Percentiles rank a stretch among this genome's conserved stretches.
These are phyloP conservation scores for Ditula angustiorana DNA, from an alignment of 2,888 invertebrate genomes.

Conservation along the genomic window DNA sequence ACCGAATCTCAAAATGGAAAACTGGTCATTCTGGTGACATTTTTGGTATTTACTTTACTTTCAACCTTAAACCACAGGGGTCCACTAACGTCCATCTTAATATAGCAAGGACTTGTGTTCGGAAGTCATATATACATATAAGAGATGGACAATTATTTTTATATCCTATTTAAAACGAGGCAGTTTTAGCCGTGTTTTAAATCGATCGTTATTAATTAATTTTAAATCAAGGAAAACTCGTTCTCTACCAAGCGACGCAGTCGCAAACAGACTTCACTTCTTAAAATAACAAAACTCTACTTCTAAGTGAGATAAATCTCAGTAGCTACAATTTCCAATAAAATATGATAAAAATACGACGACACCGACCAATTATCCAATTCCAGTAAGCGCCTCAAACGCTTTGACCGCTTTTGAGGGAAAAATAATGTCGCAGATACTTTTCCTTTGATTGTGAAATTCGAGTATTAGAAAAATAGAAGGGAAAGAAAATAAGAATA, in stretches of 20 bases:
- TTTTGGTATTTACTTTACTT: too few relatives aligned
- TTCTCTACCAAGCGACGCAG: too few relatives aligned
- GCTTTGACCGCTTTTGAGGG: slow-evolving; percentile 52
- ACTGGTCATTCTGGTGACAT: background rate
- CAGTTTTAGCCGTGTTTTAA: background rate
- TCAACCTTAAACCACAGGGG: too few relatives aligned
- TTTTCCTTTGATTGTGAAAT: slow-evolving; percentile 47
- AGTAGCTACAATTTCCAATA: slow-evolving; percentile 8
- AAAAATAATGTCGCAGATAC: slow-evolving; percentile 50
- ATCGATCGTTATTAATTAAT: too few relatives aligned
- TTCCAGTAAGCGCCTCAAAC: slow-evolving; percentile 44
- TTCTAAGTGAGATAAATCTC: slow-evolving; percentile 7
- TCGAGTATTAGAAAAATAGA: slow-evolving; percentile 37
- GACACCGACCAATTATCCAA: slow-evolving; percentile 51
- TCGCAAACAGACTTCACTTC: background rate
- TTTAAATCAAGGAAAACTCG: too few relatives aligned
- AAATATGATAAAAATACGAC: slow-evolving; percentile 32
- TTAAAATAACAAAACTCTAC: background rate
- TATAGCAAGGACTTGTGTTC: background rate
- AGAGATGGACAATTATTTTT: too few relatives aligned
- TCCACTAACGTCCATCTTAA: too few relatives aligned
- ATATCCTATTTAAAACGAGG: too few relatives aligned
- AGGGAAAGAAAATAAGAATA: slow-evolving; percentile 27
- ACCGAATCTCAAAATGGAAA: slow-evolving; percentile 1
- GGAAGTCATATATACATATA: too few relatives aligned